phyloP scores from a whole-genome alignment of 1,140 invertebrate species.

The Saccostrea cuccullata region DNA sequence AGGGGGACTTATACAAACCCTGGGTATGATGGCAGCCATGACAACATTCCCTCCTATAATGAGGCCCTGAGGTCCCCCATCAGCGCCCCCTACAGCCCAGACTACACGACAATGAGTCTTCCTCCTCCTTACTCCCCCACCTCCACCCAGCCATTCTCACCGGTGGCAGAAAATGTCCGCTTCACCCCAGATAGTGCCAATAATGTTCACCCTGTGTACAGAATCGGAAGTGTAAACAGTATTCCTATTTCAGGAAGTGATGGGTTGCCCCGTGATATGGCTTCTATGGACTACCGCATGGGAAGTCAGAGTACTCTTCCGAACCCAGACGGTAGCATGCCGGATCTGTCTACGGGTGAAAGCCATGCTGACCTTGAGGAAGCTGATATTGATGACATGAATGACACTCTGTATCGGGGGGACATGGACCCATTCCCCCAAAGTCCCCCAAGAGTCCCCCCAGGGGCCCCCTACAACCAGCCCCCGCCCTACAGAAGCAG shows the following conservation, averaged over 20 bases:
- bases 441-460: neutral
- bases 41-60: slow-evolving; percentile 35
- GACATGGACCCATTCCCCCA: slow-evolving; percentile 18
- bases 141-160: neutral
- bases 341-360: slow-evolving; percentile 18
- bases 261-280: slow-evolving; percentile 8
- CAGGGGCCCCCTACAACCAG: neutral
- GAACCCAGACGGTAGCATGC: slow-evolving; percentile 25
- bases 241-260: slow-evolving; percentile 23
- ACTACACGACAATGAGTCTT: neutral
- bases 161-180: neutral
- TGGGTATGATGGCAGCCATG: slow-evolving; percentile 42
- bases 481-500: neutral
- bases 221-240: slow-evolving; percentile 12
- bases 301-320: slow-evolving; percentile 28
- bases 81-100: slow-evolving; percentile 4
- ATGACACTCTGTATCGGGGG: neutral
- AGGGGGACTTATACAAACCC: slow-evolving; percentile 1
- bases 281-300: slow-evolving; percentile 30
- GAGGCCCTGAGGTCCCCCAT: neutral
- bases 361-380: neutral
- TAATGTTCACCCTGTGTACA: slow-evolving; percentile 27
- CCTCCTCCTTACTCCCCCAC: slow-evolving; percentile 6
- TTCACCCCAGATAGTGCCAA: neutral
- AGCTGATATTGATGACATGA: slow-evolving; percentile 11